Evolutionary conservation across 2,888 invertebrate species (phyloP), one percentile per base, ranked within the genome.

Genomic region (Mechanitis mazaeus): DNA sequence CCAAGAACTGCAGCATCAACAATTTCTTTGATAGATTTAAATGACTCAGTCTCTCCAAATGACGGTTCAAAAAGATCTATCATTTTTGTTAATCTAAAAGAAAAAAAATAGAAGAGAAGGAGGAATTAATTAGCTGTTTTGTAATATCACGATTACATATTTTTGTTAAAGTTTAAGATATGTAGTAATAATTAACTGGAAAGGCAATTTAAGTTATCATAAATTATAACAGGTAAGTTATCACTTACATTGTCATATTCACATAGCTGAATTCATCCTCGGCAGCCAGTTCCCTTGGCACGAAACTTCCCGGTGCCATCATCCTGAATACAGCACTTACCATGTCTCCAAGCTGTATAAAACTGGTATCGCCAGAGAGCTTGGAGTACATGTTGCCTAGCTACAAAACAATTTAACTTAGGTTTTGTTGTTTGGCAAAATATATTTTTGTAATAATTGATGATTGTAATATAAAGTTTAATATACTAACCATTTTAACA

Each of bases 331-430:
- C 80, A 0, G 90, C 87, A 1, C 83, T 82, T 33, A 86, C 65
- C 71, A 91, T 83, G 53, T 81, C 81, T 0, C 84, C 90, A 1
- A 92, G 65, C 7, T 83, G 81, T 0, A 74, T 71, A 46, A 91
- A 66, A 20, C 91, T 79, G 45, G 79, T 75, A 66, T 92, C 92
- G 0, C 89, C 89, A 0, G 86, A 83, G 60, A 92, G 75, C 68
- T 90, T 91, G 45, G 78, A 83, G 74, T 91, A 85, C 83, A 91
- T 86, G 58, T 83, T 78, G 11, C 90, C 90, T 60, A 85, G 65
- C 91, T 91, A 74, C 58, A 4, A 73, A 53, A 42, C 31, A 50
- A 50, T 50, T 7, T 31, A 31, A 50, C 31, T 12, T 9, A 31
- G 5, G 31, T 31, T 28, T 50, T 6, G 3, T 31, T 9, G 11